Evolutionary conservation across 2,888 invertebrate genomes (phyloP), one percentile per base, ranked within the genome.

Genomic region (Ametastegia equiseti): DNA sequence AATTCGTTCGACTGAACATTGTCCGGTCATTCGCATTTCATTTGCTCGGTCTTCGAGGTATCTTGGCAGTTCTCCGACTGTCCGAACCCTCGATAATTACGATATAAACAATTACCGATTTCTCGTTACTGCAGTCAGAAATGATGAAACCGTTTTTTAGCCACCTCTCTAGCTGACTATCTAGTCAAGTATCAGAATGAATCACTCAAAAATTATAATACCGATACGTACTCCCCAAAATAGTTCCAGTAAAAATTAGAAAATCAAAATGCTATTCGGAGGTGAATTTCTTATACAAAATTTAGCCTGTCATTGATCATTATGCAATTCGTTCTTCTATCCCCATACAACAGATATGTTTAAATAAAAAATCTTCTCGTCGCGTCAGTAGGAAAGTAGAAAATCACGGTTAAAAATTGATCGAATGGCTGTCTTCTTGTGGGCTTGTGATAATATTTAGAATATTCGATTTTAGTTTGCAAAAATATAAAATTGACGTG

Each of bases 61-160:
- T 73, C 19, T 33, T 50, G 71, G 33, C 27, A 19, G 45, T 75
- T 75, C 33, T 75, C 54, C 36, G n/a, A 75, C 54, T 54, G 75
- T 75, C 54, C 50, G 75, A 75, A 75, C 45, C 33, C 19, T 27
- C 19, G 27, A 54, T 75, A 54, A 54, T 75, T 75, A 75, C 75
- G 54, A 75, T 54, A 54, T 33, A 13, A 75, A 75, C 75, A 75
- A 75, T 75, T 50, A 36, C 75, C 54, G 54, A 75, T 75, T 75
- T 54, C 6, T 54, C 54, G 23, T 50, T 75, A 75, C 36, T 75
- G 36, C 54, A 75, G n/a, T n/a, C n/a, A 75, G 13, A 19, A 54
- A 54, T 75, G 75, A 75, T 75, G 75, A 75, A 75, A 75, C 33
- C 7, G 27, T 75, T 75, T 54, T 30, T 54, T 54, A 54, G 1